A percentile compares a stretch with the other conserved stretches of the same genome.
These are phyloP conservation scores for Capromys pilorides DNA, from an alignment of 2,797 vertebrate genomes.

Conservation along the genomic window DNA sequence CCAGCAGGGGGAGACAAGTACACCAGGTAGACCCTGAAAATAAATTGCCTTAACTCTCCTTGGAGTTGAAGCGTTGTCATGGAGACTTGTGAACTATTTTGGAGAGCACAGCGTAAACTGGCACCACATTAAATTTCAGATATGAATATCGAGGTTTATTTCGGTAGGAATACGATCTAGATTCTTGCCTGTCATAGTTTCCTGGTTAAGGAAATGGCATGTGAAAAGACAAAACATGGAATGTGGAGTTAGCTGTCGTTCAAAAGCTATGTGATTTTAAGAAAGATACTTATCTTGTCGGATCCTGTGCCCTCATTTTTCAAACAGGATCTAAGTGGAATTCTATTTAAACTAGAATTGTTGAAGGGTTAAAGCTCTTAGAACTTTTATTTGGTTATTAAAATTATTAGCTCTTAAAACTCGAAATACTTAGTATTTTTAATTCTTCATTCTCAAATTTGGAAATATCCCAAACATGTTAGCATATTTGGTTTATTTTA, in stretches of 20 bases:
- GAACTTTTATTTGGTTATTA: neutral
- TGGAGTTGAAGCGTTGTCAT: constrained; percentile 33
- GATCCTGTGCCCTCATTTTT: neutral
- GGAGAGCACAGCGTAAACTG: neutral
- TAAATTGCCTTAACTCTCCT: neutral
- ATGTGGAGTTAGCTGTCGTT: neutral
- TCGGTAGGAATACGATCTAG: neutral
- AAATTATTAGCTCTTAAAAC: constrained; percentile 19
- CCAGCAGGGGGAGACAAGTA: constrained; percentile 57
- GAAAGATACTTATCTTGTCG: constrained; percentile 13
- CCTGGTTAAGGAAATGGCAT: neutral
- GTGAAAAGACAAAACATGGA: neutral
- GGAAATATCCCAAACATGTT: constrained; percentile 11
- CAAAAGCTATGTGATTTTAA: neutral
- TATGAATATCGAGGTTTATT: constrained; percentile 38
- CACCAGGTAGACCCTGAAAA: constrained; percentile 16
- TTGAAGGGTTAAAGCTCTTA: constrained; percentile 30
- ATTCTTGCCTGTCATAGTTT: neutral
- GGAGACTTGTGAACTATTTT: constrained; percentile 40
- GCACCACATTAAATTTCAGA: constrained; percentile 44
- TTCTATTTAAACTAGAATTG: constrained; percentile 18
- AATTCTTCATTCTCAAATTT: constrained; percentile 5
- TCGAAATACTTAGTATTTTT: neutral
- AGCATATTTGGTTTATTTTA: neutral
- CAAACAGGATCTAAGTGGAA: neutral